These are phyloP conservation scores for Apistogramma diplotaenia DNA, from an alignment of 2,113 vertebrate genomes.

Conservation along the genomic window DNA sequence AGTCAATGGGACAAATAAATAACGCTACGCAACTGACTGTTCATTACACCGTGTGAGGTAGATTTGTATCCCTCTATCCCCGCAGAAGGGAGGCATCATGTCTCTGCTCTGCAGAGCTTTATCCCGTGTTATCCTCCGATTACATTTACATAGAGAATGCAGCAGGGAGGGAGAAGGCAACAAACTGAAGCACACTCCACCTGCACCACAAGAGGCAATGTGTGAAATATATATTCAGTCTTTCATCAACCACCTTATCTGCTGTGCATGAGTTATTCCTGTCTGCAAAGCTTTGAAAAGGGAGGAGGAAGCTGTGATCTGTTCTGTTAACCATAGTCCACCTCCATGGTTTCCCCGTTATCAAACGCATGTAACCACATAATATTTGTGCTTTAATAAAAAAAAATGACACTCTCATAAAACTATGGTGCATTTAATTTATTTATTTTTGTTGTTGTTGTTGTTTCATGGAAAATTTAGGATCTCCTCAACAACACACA, in stretches of 20 bases:
- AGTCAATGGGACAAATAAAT: conserved; percentile 73
- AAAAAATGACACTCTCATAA: background rate
- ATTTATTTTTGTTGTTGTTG: background rate
- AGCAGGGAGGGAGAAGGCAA: conserved; percentile 47
- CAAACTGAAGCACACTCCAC: conserved; percentile 61
- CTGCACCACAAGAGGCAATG: conserved; percentile 52
- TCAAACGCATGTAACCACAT: conserved; percentile 65
- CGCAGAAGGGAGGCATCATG: conserved; percentile 51
- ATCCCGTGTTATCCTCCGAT: conserved; percentile 61
- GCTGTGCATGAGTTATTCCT: conserved; percentile 44
- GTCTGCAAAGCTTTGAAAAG: conserved; percentile 62
- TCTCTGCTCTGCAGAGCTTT: conserved; percentile 56
- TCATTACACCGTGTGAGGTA: conserved; percentile 59
- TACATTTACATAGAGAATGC: conserved; percentile 67
- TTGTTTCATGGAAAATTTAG: background rate
- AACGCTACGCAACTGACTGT: conserved; percentile 53
- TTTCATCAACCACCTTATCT: conserved; percentile 70
- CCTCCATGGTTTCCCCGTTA: conserved; percentile 52
- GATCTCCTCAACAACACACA: background rate
- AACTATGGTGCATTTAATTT: background rate
- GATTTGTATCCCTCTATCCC: conserved; percentile 39
- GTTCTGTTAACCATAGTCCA: conserved; percentile 73
- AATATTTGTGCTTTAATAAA: conserved; percentile 64
- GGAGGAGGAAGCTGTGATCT: conserved; percentile 57
- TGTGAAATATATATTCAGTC: conserved; percentile 67